A percentile compares a stretch with the other conserved stretches of the same genome.
These are phyloP conservation scores for Zaprionus camerounensis DNA, from an alignment of 1,140 invertebrate genomes.

Conservation along the genomic window DNA sequence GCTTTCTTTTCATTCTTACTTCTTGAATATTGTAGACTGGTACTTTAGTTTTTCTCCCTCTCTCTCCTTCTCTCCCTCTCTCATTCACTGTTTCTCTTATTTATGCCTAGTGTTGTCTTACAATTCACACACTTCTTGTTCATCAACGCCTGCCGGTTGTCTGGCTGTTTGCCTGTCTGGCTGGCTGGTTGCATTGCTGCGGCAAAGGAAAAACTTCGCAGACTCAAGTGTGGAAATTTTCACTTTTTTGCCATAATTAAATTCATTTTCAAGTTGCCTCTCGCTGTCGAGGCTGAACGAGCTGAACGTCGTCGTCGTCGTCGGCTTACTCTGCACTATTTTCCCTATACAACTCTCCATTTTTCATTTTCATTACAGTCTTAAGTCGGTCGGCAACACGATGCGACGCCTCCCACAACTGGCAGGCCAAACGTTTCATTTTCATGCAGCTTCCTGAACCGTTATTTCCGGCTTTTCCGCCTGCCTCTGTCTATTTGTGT, in stretches of 20 bases:
- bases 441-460: constrained; percentile 80
- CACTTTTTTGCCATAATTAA: constrained; percentile 82
- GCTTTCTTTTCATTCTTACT: constrained; percentile 41
- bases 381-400: constrained; percentile 51
- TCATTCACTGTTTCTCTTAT: constrained; percentile 48
- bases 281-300: constrained; percentile 28
- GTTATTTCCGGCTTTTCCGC: constrained; percentile 75
- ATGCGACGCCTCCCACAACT: background rate
- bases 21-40: constrained; percentile 41
- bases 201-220: constrained; percentile 65
- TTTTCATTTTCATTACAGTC: constrained; percentile 80
- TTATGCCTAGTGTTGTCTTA: constrained; percentile 77
- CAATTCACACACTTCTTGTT: constrained; percentile 73
- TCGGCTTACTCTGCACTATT: constrained; percentile 52
- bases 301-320: background rate
- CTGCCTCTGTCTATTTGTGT: constrained; percentile 69
- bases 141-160: constrained; percentile 56
- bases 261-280: constrained; percentile 79
- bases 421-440: constrained; percentile 67
- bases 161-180: background rate
- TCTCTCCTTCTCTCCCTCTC: constrained; percentile 18
- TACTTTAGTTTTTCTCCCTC: constrained; percentile 51
- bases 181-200: background rate
- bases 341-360: constrained; percentile 72
- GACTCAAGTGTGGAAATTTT: constrained; percentile 81